These are phyloP conservation scores for Portevinia maculata DNA, from an alignment of 2,888 invertebrate genomes.

Conservation along the genomic window DNA sequence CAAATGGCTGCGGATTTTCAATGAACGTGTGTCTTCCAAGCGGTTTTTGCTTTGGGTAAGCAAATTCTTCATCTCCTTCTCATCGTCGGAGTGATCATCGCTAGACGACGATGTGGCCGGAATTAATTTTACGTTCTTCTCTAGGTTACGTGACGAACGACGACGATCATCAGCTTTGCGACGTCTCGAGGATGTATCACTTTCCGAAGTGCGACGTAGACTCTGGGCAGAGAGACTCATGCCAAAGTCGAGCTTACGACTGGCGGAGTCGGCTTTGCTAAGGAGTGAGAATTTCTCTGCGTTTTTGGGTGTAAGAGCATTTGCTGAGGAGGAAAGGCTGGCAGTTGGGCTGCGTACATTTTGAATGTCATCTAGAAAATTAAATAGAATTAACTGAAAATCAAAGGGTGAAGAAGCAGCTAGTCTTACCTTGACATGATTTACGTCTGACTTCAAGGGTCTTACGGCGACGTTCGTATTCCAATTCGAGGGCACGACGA, in stretches of 20 bases:
- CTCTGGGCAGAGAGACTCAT: constrained; percentile 82
- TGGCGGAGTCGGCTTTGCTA: constrained; percentile 76
- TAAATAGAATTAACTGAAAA: background rate
- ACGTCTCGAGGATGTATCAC: constrained; percentile 81
- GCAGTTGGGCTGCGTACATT: constrained; percentile 76
- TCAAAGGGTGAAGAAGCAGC: background rate
- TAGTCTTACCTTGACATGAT: constrained; percentile 80
- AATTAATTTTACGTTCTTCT: constrained; percentile 81
- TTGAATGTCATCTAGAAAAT: constrained; percentile 73
- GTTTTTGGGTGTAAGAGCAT: constrained; percentile 80
- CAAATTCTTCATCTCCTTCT: constrained; percentile 82
- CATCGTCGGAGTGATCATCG: constrained; percentile 81
- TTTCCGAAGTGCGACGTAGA: constrained; percentile 82
- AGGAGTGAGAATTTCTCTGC: constrained; percentile 75
- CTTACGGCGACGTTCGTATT: constrained; percentile 82
- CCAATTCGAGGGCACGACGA: constrained; percentile 81
- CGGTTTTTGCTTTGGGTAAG: constrained; percentile 81
- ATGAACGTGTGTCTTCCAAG: constrained; percentile 81
- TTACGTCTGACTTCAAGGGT: constrained; percentile 81
- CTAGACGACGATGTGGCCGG: constrained; percentile 82
- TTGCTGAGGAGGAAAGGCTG: constrained; percentile 79
- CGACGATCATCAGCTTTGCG: constrained; percentile 81
- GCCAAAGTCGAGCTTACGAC: constrained; percentile 81
- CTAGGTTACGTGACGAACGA: constrained; percentile 81
- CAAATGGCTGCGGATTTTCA: constrained; percentile 82